phyloP scores from a whole-genome alignment of 2,113 vertebrate genomes.

The Bagarius yarrelli region DNA sequence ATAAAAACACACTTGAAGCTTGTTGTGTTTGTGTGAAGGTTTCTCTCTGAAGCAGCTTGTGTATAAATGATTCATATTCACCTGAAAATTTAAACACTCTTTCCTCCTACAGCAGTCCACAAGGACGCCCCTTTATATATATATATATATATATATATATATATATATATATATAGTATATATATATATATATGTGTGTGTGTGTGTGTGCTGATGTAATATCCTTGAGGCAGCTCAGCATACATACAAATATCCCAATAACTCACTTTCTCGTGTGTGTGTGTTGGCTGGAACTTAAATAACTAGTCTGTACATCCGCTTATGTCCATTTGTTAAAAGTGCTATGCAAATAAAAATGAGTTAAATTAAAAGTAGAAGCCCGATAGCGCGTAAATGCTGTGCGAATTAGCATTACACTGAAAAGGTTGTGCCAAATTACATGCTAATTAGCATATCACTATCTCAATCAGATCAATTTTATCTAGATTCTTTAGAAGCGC shows the following conservation, averaged over 20 bases:
- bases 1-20: not conserved
- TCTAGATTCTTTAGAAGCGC: not conserved
- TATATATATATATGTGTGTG: not conserved
- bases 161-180: not conserved
- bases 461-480: no score
- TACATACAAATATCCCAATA: constrained; percentile 1
- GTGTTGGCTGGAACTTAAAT: not conserved
- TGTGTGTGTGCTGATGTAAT: not conserved
- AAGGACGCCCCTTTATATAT: constrained; percentile 7
- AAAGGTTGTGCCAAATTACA: not conserved
- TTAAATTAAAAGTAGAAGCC: no score
- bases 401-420: not conserved
- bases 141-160: constrained; percentile 9
- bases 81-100: constrained; percentile 47
- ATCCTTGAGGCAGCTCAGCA: constrained; percentile 10
- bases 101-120: constrained; percentile 36
- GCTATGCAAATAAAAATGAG: no score
- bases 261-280: constrained; percentile 11
- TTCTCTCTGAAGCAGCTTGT: constrained; percentile 36
- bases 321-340: no score
- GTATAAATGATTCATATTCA: constrained; percentile 53
- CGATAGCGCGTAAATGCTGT: not conserved
- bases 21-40: constrained; percentile 6
- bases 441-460: not conserved
- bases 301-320: no score